Evolutionary conservation across 2,888 invertebrate genomes (phyloP), one percentile per base, ranked within the genome.

Genomic region (Imbricaverruca yamaguchii): DNA sequence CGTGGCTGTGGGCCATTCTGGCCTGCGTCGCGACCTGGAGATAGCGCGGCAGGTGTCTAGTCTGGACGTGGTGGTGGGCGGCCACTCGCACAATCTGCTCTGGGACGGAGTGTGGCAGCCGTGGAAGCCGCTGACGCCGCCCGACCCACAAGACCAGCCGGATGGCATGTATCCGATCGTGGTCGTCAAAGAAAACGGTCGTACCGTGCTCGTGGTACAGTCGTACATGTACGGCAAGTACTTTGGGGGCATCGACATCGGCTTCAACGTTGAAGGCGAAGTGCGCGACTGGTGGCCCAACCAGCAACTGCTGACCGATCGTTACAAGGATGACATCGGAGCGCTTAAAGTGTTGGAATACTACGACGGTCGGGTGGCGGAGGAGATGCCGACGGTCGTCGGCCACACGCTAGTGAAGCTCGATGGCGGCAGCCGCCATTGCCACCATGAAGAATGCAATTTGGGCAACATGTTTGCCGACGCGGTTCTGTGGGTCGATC

Each of bases 211-310:
- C 25, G n/a, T 67, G 12, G 67, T 67, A 13, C 67, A 67, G 12
- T 23, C 67, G 2, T 8, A 10, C 67, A 67, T 25, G 25, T 25
- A 67, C 67, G 67, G 67, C 25, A 67, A 67, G 67, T 67, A 67
- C 67, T 25, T 67, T 25, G 67, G 67, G 13, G 23, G 4, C 4
- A 67, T 67, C 67, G 67, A 67, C 67, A 12, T 67, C n/a, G 67
- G 67, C 0, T 12, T 67, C 12, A 67, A 67, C 67, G 67, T 1
- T 0, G 13, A 67, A 0, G 67, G 67, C 13, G 67, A 67, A 25
- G 67, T 67, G 25, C 67, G 67, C 25, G 67, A 67, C 67, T 67
- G 67, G 67, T 67, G 67, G 67, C 67, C 67, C 9, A 8, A 25
- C 25, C 25, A 13, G 13, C 4, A 2, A 8, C 25, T 67, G 7